A percentile compares a stretch with the other conserved stretches of the same genome.
Conservation (phyloP, 1,140 invertebrate genomes). For the Cylas formicarius region DNA sequence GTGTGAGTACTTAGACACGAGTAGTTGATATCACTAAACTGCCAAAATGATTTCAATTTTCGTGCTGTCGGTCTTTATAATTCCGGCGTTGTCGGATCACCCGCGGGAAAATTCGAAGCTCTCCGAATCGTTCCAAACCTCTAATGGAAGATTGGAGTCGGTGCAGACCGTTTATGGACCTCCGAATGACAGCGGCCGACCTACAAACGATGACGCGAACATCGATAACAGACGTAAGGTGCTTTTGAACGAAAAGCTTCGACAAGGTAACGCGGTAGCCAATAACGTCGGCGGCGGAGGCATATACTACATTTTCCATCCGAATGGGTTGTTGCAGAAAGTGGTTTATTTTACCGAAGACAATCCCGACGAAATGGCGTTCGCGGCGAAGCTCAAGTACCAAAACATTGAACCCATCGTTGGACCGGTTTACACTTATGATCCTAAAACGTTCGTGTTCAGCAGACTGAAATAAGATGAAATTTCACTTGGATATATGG, state of each 20-base stretch:
- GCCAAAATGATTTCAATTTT: no score
- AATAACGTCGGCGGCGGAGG: constrained; percentile 34
- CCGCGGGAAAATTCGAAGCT: no score
- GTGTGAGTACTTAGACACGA: no score
- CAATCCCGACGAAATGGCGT: constrained; percentile 47
- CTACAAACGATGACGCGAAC: constrained; percentile 13
- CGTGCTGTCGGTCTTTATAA: no score
- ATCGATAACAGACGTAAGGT: constrained; percentile 21
- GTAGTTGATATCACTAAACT: no score
- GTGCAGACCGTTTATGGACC: no score
- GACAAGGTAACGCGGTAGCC: constrained; percentile 1
- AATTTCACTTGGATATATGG: no score
- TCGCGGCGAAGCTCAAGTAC: constrained; percentile 47
- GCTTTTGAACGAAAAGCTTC: constrained; percentile 19
- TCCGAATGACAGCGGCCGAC: no score
- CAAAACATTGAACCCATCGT: constrained; percentile 50
- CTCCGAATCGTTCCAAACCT: no score
- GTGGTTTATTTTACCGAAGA: constrained; percentile 46
- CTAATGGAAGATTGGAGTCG: no score
- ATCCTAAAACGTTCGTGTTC: constrained; percentile 24
- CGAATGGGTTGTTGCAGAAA: constrained; percentile 47
- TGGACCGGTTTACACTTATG: constrained; percentile 49
- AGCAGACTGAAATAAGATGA: constrained; percentile 11
- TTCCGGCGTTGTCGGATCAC: no score
- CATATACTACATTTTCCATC: constrained; percentile 49